These are phyloP conservation scores for Pedetes capensis DNA, from an alignment of 2,113 vertebrate species.

Conservation along the genomic window DNA sequence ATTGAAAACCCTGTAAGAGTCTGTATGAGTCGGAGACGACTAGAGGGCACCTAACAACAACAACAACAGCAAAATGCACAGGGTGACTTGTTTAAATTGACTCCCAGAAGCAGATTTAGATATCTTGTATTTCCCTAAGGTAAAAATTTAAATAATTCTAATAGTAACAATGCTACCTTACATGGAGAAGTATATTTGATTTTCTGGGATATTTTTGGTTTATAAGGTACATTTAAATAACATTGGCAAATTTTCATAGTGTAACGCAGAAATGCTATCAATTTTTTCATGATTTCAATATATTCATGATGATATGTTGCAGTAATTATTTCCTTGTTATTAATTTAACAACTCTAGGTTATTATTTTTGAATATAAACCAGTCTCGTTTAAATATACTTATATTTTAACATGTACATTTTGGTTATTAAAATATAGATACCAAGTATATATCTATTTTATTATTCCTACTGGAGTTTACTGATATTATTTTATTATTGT, in stretches of 20 bases:
- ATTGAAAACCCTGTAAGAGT: too few species aligned
- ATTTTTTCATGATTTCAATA: not conserved
- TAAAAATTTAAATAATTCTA: conserved; percentile 32
- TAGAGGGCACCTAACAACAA: too few species aligned
- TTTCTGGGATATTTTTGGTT: conserved; percentile 8
- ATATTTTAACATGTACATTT: conserved; percentile 15
- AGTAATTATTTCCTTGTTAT: conserved; percentile 16
- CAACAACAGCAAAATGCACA: conserved; percentile 21
- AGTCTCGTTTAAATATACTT: not conserved
- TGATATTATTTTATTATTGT: not conserved
- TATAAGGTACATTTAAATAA: not conserved
- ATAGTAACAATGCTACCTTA: not conserved
- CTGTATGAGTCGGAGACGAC: too few species aligned
- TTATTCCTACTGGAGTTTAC: not conserved
- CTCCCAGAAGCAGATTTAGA: conserved; percentile 33
- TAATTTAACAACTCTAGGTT: not conserved
- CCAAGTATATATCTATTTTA: not conserved
- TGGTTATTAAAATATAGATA: conserved; percentile 13
- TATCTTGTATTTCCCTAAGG: not conserved
- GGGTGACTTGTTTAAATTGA: not conserved
- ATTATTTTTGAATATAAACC: conserved; percentile 1
- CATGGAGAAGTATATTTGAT: not conserved
- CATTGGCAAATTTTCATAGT: not conserved
- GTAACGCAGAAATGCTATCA: not conserved
- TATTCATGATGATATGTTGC: not conserved